phyloP scores from a whole-genome alignment of 2,113 vertebrate species.

The Planiliza haematocheilus region DNA sequence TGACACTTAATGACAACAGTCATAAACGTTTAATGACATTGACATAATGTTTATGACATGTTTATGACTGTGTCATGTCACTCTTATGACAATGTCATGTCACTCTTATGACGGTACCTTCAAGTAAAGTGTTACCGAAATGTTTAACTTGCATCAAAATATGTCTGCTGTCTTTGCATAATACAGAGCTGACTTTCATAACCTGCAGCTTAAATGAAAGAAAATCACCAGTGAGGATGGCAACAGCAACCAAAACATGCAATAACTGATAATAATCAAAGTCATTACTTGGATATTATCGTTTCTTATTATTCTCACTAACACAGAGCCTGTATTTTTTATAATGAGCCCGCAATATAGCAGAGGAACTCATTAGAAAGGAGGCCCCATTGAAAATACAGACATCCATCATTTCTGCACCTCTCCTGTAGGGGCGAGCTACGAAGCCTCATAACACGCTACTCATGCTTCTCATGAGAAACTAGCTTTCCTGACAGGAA shows the following conservation, averaged over 20 bases:
- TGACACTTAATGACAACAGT: too few relatives aligned
- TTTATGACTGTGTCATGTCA: too few relatives aligned
- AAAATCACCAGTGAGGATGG: slow-evolving; percentile 41
- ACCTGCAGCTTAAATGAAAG: slow-evolving; percentile 16
- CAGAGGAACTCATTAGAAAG: slow-evolving; percentile 72
- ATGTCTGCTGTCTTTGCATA: slow-evolving; percentile 16
- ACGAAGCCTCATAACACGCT: slow-evolving; percentile 56
- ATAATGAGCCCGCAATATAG: slow-evolving; percentile 64
- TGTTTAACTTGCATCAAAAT: slow-evolving; percentile 35
- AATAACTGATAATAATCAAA: slow-evolving; percentile 65
- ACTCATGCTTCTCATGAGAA: slow-evolving; percentile 61
- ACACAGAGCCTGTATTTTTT: slow-evolving; percentile 45
- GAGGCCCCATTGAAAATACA: slow-evolving; percentile 60
- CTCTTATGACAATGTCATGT: too few relatives aligned
- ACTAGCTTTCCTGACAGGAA: slow-evolving; percentile 76
- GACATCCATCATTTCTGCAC: slow-evolving; percentile 76
- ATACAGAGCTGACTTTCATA: slow-evolving; percentile 34
- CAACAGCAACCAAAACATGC: slow-evolving; percentile 42
- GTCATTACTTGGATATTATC: slow-evolving; percentile 66
- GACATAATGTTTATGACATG: too few relatives aligned
- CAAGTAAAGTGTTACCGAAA: too few relatives aligned
- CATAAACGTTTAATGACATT: too few relatives aligned
- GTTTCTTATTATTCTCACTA: slow-evolving; percentile 64
- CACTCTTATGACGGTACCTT: too few relatives aligned
- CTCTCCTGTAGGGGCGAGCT: slow-evolving; percentile 56